phyloP scores from a whole-genome alignment of 92 coral and sea anemone species.

The Chrysogorgia sp. region DNA sequence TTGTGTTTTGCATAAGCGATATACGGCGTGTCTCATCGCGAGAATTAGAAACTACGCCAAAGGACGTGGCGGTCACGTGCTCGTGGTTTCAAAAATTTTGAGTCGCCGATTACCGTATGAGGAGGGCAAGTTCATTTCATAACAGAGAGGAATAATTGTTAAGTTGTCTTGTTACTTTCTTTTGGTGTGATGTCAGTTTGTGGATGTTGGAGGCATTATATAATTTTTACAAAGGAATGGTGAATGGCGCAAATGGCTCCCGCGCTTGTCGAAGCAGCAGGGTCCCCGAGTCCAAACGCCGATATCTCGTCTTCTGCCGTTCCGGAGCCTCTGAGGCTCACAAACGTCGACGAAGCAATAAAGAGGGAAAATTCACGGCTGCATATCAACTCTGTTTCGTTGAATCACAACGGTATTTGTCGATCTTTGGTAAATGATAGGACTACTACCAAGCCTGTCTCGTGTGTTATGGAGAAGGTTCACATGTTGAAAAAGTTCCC shows the following conservation, averaged over 20 bases:
- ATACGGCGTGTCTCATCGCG: constrained; percentile 95
- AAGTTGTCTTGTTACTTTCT: constrained; percentile 35
- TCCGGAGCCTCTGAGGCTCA: constrained; percentile 44
- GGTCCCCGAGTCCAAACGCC: constrained; percentile 99
- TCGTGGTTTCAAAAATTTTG: constrained; percentile 85
- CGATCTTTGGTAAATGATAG: constrained; percentile 94
- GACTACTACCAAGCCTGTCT: constrained; percentile 73
- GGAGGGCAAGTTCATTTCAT: constrained; percentile 27
- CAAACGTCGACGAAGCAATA: constrained; percentile 64
- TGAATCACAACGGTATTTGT: constrained; percentile 97
- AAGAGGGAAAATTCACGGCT: constrained; percentile 73
- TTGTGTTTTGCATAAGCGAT: constrained; percentile 20
- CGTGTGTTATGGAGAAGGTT: constrained; percentile 26
- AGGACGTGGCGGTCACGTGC: constrained; percentile 99
- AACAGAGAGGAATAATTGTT: constrained; percentile 58
- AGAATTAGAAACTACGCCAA: constrained; percentile 99
- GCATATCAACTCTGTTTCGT: constrained; percentile 84
- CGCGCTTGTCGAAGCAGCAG: constrained; percentile 99
- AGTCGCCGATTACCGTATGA: constrained; percentile 69
- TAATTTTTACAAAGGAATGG: constrained; percentile 94
- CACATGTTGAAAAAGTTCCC: constrained; percentile 41
- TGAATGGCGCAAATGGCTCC: constrained; percentile 99
- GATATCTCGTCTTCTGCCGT: constrained; percentile 86
- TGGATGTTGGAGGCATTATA: constrained; percentile 65
- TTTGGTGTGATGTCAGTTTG: constrained; percentile 54